These are phyloP conservation scores for Crotalus viridis DNA, from an alignment of 2,113 vertebrate genomes.

Conservation along the genomic window DNA sequence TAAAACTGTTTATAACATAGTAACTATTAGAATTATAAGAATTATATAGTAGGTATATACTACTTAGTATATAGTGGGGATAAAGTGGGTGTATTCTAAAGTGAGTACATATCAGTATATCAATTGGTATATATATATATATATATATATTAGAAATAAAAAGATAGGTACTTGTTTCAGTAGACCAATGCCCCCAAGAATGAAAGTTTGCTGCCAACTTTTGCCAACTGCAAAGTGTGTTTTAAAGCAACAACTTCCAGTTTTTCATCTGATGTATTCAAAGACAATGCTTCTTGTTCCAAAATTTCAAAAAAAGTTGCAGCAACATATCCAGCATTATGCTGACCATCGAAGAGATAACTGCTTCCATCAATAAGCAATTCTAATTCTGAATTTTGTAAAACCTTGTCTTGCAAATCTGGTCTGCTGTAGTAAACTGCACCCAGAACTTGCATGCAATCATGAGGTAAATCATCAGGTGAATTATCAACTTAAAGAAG, in stretches of 20 bases:
- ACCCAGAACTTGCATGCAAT: background rate
- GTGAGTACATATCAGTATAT: background rate
- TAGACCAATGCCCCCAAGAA: background rate
- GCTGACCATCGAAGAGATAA: background rate
- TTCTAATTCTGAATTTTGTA: background rate
- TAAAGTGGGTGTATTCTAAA: background rate
- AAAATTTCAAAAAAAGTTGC: background rate
- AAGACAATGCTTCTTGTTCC: background rate
- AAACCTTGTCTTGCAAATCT: background rate
- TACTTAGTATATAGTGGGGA: background rate
- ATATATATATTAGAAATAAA: background rate
- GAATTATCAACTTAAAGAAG: background rate
- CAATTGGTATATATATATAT: background rate
- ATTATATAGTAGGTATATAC: background rate
- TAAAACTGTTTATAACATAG: background rate
- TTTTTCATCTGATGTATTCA: background rate
- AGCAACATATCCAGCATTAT: background rate
- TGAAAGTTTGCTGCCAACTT: no score
- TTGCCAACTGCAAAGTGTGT: background rate
- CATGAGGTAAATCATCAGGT: background rate
- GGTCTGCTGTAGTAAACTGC: background rate
- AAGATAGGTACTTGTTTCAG: background rate
- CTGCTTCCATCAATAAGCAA: background rate
- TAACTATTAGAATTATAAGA: background rate
- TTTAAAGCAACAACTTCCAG: background rate